Percentiles rank a stretch among this genome's conserved stretches.
Evolutionary conservation across 2,888 invertebrate species (phyloP).

Genomic region (Atrina japonica): DNA sequence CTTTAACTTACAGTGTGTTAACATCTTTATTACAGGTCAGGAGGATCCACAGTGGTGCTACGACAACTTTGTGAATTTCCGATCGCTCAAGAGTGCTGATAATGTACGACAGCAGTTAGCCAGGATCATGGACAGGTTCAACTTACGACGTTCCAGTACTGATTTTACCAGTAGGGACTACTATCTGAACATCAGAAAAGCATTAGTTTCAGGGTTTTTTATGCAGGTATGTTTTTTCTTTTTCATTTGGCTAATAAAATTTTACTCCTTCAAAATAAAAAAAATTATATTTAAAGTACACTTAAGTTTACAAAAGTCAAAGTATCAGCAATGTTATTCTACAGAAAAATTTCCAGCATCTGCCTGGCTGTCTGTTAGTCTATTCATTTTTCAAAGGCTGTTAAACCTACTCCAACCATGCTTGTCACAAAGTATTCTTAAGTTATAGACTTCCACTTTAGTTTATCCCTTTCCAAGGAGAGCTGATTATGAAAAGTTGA

Average conservation of each 20-base stretch:
- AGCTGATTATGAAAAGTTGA: too few species aligned
- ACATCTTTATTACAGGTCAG: constrained; percentile 86
- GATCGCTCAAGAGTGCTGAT: constrained; percentile 98
- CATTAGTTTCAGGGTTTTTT: constrained; percentile 98
- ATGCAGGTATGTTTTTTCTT: constrained; percentile 90
- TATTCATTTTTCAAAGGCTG: too few species aligned
- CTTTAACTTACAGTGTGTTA: too few species aligned
- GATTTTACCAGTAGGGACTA: constrained; percentile 99
- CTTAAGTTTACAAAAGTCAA: too few species aligned
- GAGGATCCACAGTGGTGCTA: constrained; percentile 99
- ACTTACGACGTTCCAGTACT: constrained; percentile 95
- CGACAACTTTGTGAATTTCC: constrained; percentile 99
- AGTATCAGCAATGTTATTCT: too few species aligned
- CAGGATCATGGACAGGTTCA: constrained; percentile 99
- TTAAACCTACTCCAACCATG: too few species aligned
- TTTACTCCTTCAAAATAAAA: neutral
- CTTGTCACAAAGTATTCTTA: too few species aligned
- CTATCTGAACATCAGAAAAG: constrained; percentile 99
- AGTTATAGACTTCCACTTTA: too few species aligned
- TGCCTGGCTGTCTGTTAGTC: too few species aligned
- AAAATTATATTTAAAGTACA: too few species aligned
- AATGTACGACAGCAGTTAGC: constrained; percentile 98
- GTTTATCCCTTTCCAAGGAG: too few species aligned
- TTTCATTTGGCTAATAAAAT: neutral
- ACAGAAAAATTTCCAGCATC: too few species aligned